Base-by-base conservation (phyloP, 2,113 vertebrate species). In the Rhea americana region DNA sequence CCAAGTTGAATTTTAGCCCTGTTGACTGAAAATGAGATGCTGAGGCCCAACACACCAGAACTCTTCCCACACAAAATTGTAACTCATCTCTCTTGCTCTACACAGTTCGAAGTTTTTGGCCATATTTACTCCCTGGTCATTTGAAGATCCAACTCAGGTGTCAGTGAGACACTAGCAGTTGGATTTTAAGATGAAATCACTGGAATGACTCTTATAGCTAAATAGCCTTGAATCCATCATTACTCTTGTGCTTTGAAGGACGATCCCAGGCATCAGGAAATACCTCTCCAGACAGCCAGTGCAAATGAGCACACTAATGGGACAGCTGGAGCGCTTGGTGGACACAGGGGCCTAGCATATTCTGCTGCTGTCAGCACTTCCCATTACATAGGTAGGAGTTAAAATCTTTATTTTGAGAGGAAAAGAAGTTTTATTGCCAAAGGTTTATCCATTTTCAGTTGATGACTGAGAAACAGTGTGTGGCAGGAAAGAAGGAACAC, bases 241-340 rank as follows among this genome's bases (percentile, higher is more conserved):
- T 59, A 58, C 26, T 26, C 16, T 6, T 18, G 11, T 35, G 58
- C 32, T 81, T 24, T 13, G 9, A 51, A 39, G 58, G 28, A 15
- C 35, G 6, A 35, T 6, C 35, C 35, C 35, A 35, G 35, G 35
- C 35, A 35, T 35, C 35, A 35, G 55, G 9, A n/a, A 30, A 2
- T 5, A 9, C 10, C 12, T 2, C 35, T 22, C 18, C 78, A 45
- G 35, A 41, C 37, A 32, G 48, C 14, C 16, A 4, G 8, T 7
- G 37, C 24, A 8, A 12, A 43, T 53, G 32, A 45, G 12, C 70
- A 35, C 47, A 20, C 10, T 7, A 8, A 6, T 0, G 0, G 68
- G 45, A 58, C 37, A 7, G 11, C 9, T 0, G 3, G 45, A 5
- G 14, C 12, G 30, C 41, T 41, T 2, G 0, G 14, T 6, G 47